phyloP scores from a whole-genome alignment of 2,888 invertebrate genomes.

The Labia minor region DNA sequence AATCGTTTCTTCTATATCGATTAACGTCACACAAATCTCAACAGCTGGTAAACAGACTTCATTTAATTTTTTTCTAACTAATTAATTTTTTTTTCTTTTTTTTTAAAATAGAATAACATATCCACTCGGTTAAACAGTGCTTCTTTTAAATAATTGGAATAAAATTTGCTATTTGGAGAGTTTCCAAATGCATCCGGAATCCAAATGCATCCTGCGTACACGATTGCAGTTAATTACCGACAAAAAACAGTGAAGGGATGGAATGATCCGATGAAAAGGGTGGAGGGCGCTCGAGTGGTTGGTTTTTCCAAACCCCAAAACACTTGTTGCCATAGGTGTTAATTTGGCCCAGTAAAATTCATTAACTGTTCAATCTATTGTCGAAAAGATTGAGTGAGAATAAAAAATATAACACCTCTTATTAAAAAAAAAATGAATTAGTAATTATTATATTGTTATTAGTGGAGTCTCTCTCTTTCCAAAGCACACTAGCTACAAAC shows the following conservation, averaged over 20 bases:
- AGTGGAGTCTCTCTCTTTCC: no score
- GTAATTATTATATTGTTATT: no score
- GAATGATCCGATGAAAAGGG: no score
- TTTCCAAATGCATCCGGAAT: background rate
- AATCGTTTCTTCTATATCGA: no score
- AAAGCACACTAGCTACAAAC: no score
- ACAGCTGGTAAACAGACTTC: background rate
- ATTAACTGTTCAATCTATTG: background rate
- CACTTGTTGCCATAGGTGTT: slow-evolving; percentile 4
- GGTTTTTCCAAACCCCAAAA: background rate
- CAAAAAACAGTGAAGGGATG: no score
- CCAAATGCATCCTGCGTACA: background rate
- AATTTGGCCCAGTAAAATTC: background rate
- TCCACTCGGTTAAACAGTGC: background rate
- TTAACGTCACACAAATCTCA: background rate
- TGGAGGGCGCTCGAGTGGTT: background rate
- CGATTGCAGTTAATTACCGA: background rate
- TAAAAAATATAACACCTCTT: no score
- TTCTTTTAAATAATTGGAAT: background rate
- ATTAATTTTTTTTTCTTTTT: background rate
- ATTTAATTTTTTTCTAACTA: background rate
- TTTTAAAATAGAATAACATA: background rate
- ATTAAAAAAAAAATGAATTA: no score
- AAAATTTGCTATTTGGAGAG: background rate
- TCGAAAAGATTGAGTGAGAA: no score